Evolutionary conservation across 2,113 vertebrate species (phyloP), one percentile per base, ranked within the genome.

Genomic region (Lota lota): DNA sequence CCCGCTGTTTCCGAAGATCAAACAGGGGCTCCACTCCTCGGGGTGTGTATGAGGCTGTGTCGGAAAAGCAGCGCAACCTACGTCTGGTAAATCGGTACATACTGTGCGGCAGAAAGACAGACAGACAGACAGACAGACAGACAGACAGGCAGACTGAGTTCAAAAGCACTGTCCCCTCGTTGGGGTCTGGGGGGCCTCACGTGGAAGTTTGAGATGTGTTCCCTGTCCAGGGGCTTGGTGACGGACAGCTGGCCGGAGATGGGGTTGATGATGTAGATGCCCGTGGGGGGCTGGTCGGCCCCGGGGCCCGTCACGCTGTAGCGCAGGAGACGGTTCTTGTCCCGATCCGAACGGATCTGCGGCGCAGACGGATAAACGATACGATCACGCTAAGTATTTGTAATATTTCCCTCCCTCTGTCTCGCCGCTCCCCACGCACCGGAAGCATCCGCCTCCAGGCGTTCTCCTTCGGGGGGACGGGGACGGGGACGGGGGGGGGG

Each of bases 281-380:
- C 95, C 1, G 93, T 97, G 0, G 97, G 97, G 74, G 94, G 95
- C 72, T 98, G 97, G 91, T 99, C 97, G 1, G 96, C 96, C 70
- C 97, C 97, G 12, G 97, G 96, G 47, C 97, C 97, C 0, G 97
- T 99, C 78, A 98, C 97, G 0, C 97, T 98, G 86, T 98, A 99
- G 63, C 97, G 90, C 3, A 99, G 89, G 0, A 94, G 92, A 64
- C 95, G 93, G 85, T 93, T 97, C 87, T 95, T 98, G 80, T 98
- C 97, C 66, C 95, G 93, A 87, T 99, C 96, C 0, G 97, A 99
- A 60, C 95, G 93, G 73, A 98, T 99, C 95, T 97, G 68, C 75
- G 22, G 14, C 28, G 7, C 28, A 33, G 28, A 33, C 40, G 40
- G 40, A 11, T 47, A 47, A 47, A 47, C 10, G 40, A 47, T 47